Conservation (phyloP, 64 coral and sea anemone genomes). For the Exaiptasia diaphana region DNA sequence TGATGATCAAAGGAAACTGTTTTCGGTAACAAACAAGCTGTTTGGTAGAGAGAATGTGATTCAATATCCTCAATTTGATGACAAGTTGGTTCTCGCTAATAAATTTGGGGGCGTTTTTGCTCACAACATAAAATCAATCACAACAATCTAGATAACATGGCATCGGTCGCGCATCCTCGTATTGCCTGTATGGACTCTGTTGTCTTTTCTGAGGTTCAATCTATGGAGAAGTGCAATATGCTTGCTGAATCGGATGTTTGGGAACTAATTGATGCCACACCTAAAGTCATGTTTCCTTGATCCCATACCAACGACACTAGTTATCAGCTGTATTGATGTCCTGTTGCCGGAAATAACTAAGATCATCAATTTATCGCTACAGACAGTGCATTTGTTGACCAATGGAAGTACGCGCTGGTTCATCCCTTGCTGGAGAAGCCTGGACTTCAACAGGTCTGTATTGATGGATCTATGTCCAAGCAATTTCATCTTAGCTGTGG, state of each 20-base stretch:
- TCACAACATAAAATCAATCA: neutral
- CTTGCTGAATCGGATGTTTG: neutral
- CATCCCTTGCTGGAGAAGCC: neutral
- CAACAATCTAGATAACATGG: neutral
- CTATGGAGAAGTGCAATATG: neutral
- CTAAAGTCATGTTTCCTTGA: neutral
- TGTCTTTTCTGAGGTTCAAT: neutral
- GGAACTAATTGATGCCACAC: neutral
- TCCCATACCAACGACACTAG: constrained; percentile 9
- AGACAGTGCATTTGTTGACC: neutral
- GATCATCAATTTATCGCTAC: neutral
- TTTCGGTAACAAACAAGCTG: constrained; percentile 38
- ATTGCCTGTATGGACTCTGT: neutral
- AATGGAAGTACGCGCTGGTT: neutral
- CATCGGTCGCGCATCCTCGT: neutral
- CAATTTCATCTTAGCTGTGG: constrained; percentile 5
- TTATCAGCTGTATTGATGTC: constrained; percentile 15
- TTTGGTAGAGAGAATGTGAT: constrained; percentile 11
- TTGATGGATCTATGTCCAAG: constrained; percentile 17
- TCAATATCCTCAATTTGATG: neutral
- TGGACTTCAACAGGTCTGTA: constrained; percentile 1
- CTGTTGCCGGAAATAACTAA: constrained; percentile 13
- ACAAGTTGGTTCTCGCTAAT: neutral
- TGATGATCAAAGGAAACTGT: constrained; percentile 33
- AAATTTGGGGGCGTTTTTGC: neutral